These are phyloP conservation scores for Cetoscarus ocellatus DNA, from an alignment of 2,797 vertebrate genomes.

Conservation along the genomic window DNA sequence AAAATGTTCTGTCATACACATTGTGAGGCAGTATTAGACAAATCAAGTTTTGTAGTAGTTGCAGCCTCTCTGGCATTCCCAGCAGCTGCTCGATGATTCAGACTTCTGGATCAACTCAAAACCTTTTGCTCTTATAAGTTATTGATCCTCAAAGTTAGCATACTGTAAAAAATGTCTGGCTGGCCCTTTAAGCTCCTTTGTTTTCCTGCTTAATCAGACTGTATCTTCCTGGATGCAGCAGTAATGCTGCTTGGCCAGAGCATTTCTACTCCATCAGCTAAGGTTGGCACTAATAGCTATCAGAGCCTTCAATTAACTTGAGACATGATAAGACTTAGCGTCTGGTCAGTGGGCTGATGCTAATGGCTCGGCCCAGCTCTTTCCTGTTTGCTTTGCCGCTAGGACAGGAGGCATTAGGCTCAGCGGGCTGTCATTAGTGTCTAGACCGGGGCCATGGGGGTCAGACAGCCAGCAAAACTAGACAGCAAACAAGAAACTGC, in stretches of 20 bases:
- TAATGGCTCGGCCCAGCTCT: slow-evolving; percentile 69
- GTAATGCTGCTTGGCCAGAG: slow-evolving; percentile 30
- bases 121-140: no score
- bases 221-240: slow-evolving; percentile 19
- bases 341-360: slow-evolving; percentile 66
- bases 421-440: slow-evolving; percentile 72
- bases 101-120: no score
- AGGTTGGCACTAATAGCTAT: slow-evolving; percentile 67
- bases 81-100: no score
- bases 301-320: slow-evolving; percentile 74
- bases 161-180: not conserved
- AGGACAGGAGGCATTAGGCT: slow-evolving; percentile 68
- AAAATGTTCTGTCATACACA: no score
- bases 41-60: no score
- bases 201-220: slow-evolving; percentile 15
- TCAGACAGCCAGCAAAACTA: slow-evolving; percentile 62
- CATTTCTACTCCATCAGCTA: slow-evolving; percentile 62
- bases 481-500: slow-evolving; percentile 62
- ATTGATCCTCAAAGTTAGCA: not conserved
- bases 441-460: slow-evolving; percentile 73
- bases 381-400: slow-evolving; percentile 48
- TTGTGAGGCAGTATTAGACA: no score
- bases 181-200: not conserved
- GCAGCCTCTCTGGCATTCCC: no score
- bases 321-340: slow-evolving; percentile 69